A percentile compares a stretch with the other conserved stretches of the same genome.
Conservation (phyloP, 2,113 vertebrate genomes). For the rabbit (Oryctolagus cuniculus) region mOryCun1.1 NC_091436.1:143276001-143276500, state of each 20-base stretch:
- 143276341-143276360: no score
- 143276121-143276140: neutral
- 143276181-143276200: neutral
- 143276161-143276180: neutral
- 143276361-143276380: no score
- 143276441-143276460: no score
- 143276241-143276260: neutral
- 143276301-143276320: neutral
- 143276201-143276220: neutral
- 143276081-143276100: neutral
- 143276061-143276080: neutral
- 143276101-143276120: neutral
- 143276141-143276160: neutral
- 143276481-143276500: no score
- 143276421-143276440: no score
- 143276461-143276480: no score
- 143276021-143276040: no score
- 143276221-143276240: neutral
- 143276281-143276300: neutral
- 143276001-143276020: no score
- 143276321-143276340: no score
- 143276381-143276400: no score
- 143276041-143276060: no score
- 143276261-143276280: accelerated
- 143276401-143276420: no score